Percentiles rank a stretch among this genome's conserved stretches.
phyloP scores from a whole-genome alignment of 2,888 invertebrate genomes.

The Carterocephalus palaemon region DNA sequence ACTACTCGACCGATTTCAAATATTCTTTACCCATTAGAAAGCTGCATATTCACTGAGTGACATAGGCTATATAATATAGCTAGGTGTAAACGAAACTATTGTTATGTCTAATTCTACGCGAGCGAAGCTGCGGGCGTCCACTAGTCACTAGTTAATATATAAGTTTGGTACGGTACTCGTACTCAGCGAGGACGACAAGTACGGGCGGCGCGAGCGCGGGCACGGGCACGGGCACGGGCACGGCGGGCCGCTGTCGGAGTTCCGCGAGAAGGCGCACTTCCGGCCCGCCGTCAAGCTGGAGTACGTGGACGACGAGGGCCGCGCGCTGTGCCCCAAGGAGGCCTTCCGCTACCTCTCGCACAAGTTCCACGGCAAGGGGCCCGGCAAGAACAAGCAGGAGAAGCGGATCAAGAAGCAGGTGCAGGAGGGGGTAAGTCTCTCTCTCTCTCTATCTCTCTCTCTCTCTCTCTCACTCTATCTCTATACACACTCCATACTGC shows the following conservation, averaged over 20 bases:
- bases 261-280: constrained; percentile 93
- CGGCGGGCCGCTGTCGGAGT: constrained; percentile 92
- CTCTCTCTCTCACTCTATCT: background rate
- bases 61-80: too few species aligned
- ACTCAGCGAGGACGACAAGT: constrained; percentile 89
- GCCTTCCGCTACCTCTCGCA: constrained; percentile 97
- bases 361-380: constrained; percentile 99
- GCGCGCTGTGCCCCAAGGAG: constrained; percentile 95
- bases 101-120: too few species aligned
- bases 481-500: background rate
- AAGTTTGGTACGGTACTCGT: too few species aligned
- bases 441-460: too few species aligned
- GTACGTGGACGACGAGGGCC: constrained; percentile 98
- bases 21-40: too few species aligned
- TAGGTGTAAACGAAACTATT: too few species aligned
- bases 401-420: constrained; percentile 96
- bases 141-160: too few species aligned
- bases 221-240: constrained; percentile 57
- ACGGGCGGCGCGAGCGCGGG: constrained; percentile 83
- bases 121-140: too few species aligned
- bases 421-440: constrained; percentile 88
- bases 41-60: too few species aligned
- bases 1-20: too few species aligned
- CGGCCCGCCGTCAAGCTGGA: constrained; percentile 96
- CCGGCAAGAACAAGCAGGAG: constrained; percentile 98